These are phyloP conservation scores for Terrapene triunguis DNA, from an alignment of 2,113 vertebrate species.

Conservation along the genomic window DNA sequence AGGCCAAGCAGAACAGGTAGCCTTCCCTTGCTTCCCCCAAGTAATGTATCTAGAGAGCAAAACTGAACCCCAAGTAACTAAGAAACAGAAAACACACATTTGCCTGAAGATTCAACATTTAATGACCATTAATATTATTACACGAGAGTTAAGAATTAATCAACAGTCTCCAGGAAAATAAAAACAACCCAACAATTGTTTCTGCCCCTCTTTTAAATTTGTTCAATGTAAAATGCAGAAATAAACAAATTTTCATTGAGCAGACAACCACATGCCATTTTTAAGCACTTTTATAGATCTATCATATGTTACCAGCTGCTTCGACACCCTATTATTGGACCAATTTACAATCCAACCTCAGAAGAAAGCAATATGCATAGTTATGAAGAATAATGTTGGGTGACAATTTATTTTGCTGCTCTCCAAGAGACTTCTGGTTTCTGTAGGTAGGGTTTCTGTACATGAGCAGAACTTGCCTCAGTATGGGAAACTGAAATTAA, in stretches of 20 bases:
- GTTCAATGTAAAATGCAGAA: not conserved
- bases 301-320: not conserved
- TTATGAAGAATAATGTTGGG: not conserved
- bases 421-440: not conserved
- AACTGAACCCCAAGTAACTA: not conserved
- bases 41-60: not conserved
- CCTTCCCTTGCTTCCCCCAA: not conserved
- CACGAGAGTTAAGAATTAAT: not conserved
- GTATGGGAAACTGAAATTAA: not conserved
- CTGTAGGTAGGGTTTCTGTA: not conserved
- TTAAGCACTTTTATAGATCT: not conserved
- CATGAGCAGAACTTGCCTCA: not conserved
- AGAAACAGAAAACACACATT: too few relatives aligned
- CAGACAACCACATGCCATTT: not conserved
- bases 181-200: not conserved
- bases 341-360: not conserved
- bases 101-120: not conserved
- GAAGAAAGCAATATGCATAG: not conserved
- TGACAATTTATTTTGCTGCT: not conserved
- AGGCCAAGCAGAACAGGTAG: not conserved
- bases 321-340: not conserved
- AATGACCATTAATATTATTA: not conserved
- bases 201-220: not conserved
- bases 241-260: not conserved
- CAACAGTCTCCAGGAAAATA: not conserved